These are phyloP conservation scores for Zaprionus africanus DNA, from an alignment of 1,140 invertebrate species.

Conservation along the genomic window DNA sequence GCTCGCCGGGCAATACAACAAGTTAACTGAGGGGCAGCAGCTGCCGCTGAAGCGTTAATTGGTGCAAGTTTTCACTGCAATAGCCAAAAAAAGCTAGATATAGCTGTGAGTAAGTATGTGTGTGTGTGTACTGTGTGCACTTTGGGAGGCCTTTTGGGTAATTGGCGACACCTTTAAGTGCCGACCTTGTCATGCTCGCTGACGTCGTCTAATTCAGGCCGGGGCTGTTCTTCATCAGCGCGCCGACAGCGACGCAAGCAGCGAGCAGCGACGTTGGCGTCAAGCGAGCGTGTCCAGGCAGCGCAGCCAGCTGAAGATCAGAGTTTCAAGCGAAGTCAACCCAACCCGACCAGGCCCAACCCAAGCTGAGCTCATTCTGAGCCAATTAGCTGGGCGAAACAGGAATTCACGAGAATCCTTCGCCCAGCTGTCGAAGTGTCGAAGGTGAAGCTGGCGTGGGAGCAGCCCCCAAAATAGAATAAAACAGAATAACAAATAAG, in stretches of 20 bases:
- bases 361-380: conserved; percentile 59
- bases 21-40: conserved; percentile 1
- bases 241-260: conserved; percentile 48
- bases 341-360: background rate
- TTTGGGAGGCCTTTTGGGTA: conserved; percentile 48
- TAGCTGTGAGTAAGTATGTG: background rate
- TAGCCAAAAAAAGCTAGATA: conserved; percentile 16
- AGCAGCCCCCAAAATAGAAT: background rate
- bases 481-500: conserved; percentile 12
- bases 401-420: conserved; percentile 66
- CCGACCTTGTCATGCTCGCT: conserved; percentile 80
- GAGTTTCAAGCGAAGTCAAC: conserved; percentile 13
- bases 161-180: conserved; percentile 82
- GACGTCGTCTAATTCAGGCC: conserved; percentile 80
- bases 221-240: conserved; percentile 80
- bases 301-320: conserved; percentile 7
- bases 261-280: conserved; percentile 5
- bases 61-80: conserved; percentile 73
- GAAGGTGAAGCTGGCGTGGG: conserved; percentile 32
- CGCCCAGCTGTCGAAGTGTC: conserved; percentile 17
- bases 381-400: conserved; percentile 64
- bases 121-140: conserved; percentile 5
- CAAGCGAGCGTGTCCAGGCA: conserved; percentile 32
- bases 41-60: conserved; percentile 67
- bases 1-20: conserved; percentile 19